Base-by-base conservation (phyloP, 1,140 invertebrate genomes). In the Procambarus virginalis region DNA sequence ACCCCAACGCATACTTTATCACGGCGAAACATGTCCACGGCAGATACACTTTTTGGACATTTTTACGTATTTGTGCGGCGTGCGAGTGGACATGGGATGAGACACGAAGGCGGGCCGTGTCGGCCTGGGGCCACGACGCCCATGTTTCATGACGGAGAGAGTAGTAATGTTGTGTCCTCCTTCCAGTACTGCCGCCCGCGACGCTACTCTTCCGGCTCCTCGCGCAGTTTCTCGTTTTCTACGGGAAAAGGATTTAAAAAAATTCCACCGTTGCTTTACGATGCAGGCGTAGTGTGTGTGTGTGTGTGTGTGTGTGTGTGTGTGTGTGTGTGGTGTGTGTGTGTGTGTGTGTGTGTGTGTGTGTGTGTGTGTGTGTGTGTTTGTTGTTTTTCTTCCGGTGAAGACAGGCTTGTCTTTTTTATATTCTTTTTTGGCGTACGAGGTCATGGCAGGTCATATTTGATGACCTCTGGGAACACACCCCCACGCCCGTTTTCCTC, bases 251-350 rank as follows among this genome's bases (percentile, higher is more conserved):
- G 4, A 55, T 55, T 55, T 55, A 55, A 55, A 55, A 3, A n/a
- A 55, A 2, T 9, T 12, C 51, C 12, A 55, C 34, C 51, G 12
- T 12, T 8, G 51, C 8, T 55, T 55, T 55, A 55, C 51, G 51
- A 55, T 55, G 51, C 51, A 55, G 51, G 51, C 12, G 51, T 55
- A 55, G 51, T 55, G 51, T 55, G 46, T 83, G 64, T 70, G 64
- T 83, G 64, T 83, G 58, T 83, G 58, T 83, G 81, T 83, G 3
- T 83, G 81, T 83, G 22, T 83, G 60, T 83, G 22, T 83, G 80
- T 82, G 51, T 82, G 51, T 58, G 34, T 79, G 77, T 79, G 46
- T 79, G 77, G n/a, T n/a, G n/a, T n/a, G n/a, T n/a, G n/a, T n/a
- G n/a, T n/a, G n/a, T n/a, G n/a, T n/a, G n/a, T n/a, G n/a, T n/a